A percentile compares a stretch with the other conserved stretches of the same genome.
These are phyloP conservation scores for Peromyscus melanophrys DNA, from an alignment of 2,797 vertebrate genomes.

Conservation along the genomic window DNA sequence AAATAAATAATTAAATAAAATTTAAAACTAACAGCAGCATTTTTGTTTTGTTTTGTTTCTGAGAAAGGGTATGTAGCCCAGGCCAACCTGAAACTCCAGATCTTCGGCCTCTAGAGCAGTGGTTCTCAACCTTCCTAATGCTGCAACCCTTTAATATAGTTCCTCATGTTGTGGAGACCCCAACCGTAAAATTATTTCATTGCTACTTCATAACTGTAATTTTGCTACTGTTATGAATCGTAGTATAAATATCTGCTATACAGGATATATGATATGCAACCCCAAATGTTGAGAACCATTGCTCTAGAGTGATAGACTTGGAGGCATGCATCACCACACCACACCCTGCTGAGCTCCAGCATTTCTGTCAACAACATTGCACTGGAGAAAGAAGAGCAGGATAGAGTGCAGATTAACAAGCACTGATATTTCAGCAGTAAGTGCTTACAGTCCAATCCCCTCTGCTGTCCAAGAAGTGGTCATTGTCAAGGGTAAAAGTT, in stretches of 20 bases:
- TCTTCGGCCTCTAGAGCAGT: background rate
- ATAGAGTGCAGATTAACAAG: background rate
- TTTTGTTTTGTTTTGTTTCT: background rate
- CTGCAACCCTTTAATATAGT: background rate
- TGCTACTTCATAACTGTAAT: background rate
- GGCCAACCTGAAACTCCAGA: background rate
- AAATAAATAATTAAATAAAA: background rate
- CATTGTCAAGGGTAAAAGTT: background rate
- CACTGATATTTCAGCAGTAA: background rate
- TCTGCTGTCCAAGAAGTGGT: background rate
- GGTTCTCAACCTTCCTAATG: background rate
- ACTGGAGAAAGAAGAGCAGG: background rate
- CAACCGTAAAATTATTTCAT: background rate
- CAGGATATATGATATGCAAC: background rate
- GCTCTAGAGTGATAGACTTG: too few relatives aligned
- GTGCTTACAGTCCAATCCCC: background rate
- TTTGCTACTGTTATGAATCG: background rate
- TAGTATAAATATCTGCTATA: background rate
- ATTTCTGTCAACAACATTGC: background rate
- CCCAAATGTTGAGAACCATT: background rate
- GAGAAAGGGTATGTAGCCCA: background rate
- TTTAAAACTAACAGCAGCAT: background rate
- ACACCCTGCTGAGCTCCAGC: background rate
- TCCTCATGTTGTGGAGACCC: background rate
- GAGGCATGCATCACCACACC: background rate